These are phyloP conservation scores for Drosophila grimshawi DNA, from an alignment of 1,140 invertebrate genomes.

Conservation along the genomic window DNA sequence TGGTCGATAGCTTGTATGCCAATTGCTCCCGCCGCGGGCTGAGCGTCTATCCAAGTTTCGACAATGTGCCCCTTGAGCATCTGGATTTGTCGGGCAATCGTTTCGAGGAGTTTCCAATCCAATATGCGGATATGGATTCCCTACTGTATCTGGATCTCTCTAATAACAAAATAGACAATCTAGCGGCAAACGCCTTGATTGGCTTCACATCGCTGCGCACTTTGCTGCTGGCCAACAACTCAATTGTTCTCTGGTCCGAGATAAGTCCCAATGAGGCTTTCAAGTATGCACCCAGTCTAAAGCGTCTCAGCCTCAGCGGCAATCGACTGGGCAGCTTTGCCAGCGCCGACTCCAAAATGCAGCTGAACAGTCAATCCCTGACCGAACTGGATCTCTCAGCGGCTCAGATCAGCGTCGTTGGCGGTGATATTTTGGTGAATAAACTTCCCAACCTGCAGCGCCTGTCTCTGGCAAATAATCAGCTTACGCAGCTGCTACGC, in stretches of 20 bases:
- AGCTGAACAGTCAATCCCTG: conserved; percentile 85
- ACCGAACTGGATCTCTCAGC: conserved; percentile 85
- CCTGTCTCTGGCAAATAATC: conserved; percentile 86
- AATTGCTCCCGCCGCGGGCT: conserved; percentile 85
- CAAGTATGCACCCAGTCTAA: conserved; percentile 83
- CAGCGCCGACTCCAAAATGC: conserved; percentile 73
- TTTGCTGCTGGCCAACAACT: conserved; percentile 86
- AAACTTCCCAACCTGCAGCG: conserved; percentile 85
- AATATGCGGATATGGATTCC: conserved; percentile 82
- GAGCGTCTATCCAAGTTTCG: conserved; percentile 80
- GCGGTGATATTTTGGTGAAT: conserved; percentile 85
- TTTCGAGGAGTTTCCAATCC: conserved; percentile 85
- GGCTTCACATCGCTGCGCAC: conserved; percentile 85
- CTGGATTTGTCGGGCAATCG: conserved; percentile 85
- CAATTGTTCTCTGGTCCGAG: conserved; percentile 85
- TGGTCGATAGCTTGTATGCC: conserved; percentile 68
- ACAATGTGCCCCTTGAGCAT: conserved; percentile 85
- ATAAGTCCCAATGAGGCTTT: conserved; percentile 85
- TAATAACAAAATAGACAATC: conserved; percentile 85
- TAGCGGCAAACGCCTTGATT: conserved; percentile 84
- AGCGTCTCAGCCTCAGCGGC: conserved; percentile 85
- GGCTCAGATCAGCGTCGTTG: conserved; percentile 85
- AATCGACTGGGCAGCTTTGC: conserved; percentile 86
- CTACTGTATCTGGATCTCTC: conserved; percentile 86
- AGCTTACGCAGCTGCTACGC: conserved; percentile 84